Base-by-base conservation (phyloP, 2,888 invertebrate genomes). In the Cheilosia variabilis region DNA sequence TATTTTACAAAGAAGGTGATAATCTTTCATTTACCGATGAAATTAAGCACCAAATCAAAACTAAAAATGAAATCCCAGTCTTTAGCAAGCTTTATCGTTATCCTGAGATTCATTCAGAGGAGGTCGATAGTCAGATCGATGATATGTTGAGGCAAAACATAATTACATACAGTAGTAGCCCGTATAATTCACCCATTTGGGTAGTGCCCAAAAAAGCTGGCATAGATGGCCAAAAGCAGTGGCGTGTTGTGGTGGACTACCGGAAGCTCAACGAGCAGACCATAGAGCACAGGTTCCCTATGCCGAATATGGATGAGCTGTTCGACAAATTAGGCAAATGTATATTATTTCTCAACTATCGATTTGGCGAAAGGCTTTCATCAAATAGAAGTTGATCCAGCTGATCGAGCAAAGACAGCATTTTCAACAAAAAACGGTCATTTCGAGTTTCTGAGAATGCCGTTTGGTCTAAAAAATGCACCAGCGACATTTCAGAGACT, bases 261-360 rank as follows among this genome's bases (percentile, higher is more conserved):
- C 13, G 43, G 6, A 43, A 43, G 60, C 24, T 41, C 22, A 60
- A 17, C n/a, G 43, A 43, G n/a, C 43, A 43, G n/a, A 43, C 43
- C 15, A 43, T 27, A n/a, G 86, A 81, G 24, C 88, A 89, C 83
- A 80, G 65, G 37, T 89, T 88, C 76, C 88, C 89, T 50, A 63
- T 88, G n/a, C 88, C 88, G 1, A 82, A 88, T 50, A 88, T 90
- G 7, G 84, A 60, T n/a, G 88, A 89, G 6, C 88, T 89, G 9
- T 71, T 89, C 19, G 89, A 89, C 27, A 88, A 17, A 72, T 4
- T 13, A n/a, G 17, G 9, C 45, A 17, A 89, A 89, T 10, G 34
- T 10, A 34, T n/a, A 34, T 9, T 34, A 34, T 3, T 34, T 34
- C 10, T 34, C 34, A 34, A 34, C 34, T 43, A 43, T 43, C 43